phyloP scores from a whole-genome alignment of 1,140 invertebrate species.

The Tribolium madens region DNA sequence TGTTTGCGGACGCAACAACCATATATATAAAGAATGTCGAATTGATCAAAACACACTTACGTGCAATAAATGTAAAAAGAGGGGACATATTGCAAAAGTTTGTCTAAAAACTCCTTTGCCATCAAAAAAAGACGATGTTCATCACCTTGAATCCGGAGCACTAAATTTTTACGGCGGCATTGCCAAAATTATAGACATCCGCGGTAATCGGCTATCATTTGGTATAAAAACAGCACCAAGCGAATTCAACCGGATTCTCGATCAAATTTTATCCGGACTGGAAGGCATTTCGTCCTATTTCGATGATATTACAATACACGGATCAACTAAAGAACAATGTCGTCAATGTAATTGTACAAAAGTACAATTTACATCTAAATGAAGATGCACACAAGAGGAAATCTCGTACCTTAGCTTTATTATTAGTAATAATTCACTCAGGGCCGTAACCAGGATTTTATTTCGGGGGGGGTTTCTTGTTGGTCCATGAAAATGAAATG shows the following conservation, averaged over 20 bases:
- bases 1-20: slow-evolving; percentile 1
- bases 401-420: slow-evolving; percentile 56
- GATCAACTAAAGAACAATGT: slow-evolving; percentile 52
- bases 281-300: slow-evolving; percentile 51
- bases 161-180: background rate
- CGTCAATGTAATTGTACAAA: slow-evolving; percentile 15
- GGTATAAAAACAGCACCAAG: slow-evolving; percentile 66
- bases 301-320: slow-evolving; percentile 59
- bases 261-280: slow-evolving; percentile 62
- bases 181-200: slow-evolving; percentile 45
- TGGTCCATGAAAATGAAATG: no score
- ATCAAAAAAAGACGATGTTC: background rate
- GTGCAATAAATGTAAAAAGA: background rate
- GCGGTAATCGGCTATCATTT: slow-evolving; percentile 65
- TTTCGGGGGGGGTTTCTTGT: no score
- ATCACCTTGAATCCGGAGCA: background rate
- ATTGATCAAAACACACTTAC: background rate
- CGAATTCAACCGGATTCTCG: slow-evolving; percentile 68
- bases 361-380: slow-evolving; percentile 50
- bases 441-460: no score
- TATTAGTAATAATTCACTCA: slow-evolving; percentile 41
- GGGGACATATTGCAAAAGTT: background rate
- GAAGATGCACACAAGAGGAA: slow-evolving; percentile 36
- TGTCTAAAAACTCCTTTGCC: background rate
- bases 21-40: slow-evolving; percentile 1